phyloP scores from a whole-genome alignment of 2,113 vertebrate species.

The Piaya cayana region DNA sequence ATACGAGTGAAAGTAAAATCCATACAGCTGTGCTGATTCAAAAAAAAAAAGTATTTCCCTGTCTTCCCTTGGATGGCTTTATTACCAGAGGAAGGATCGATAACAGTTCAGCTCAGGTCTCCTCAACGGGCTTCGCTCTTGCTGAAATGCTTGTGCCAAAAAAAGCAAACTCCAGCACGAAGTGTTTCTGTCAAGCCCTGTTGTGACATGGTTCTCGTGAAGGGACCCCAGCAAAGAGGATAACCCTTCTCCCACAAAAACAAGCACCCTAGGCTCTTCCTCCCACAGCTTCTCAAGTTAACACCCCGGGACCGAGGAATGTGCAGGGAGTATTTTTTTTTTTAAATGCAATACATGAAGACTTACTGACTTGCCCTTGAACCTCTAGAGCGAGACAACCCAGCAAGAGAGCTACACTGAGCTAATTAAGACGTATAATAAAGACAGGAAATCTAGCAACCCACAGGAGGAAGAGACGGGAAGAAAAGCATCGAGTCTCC shows the following conservation, averaged over 20 bases:
- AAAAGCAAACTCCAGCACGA: not conserved
- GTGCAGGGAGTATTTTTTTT: not conserved
- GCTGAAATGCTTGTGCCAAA: not conserved
- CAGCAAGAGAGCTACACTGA: not conserved
- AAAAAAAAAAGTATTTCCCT: not conserved
- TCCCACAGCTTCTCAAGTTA: not conserved
- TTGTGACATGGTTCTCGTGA: accelerated
- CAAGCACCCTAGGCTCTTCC: not conserved
- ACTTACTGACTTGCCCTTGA: not conserved
- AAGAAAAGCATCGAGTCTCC: not conserved
- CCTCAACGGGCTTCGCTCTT: not conserved
- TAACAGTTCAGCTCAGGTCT: not conserved
- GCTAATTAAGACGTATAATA: not conserved
- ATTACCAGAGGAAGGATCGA: not conserved
- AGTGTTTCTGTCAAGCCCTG: accelerated
- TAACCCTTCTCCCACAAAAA: accelerated
- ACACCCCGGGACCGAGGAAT: not conserved
- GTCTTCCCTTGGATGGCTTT: not conserved
- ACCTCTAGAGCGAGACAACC: not conserved
- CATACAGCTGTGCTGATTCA: not conserved
- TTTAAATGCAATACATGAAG: not conserved
- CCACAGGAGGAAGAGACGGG: not conserved
- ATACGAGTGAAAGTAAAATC: not conserved
- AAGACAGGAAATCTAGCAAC: not conserved
- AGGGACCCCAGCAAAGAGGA: accelerated